Conservation (phyloP, 1,140 invertebrate genomes). For the Aphelenchoides fujianensis region DNA sequence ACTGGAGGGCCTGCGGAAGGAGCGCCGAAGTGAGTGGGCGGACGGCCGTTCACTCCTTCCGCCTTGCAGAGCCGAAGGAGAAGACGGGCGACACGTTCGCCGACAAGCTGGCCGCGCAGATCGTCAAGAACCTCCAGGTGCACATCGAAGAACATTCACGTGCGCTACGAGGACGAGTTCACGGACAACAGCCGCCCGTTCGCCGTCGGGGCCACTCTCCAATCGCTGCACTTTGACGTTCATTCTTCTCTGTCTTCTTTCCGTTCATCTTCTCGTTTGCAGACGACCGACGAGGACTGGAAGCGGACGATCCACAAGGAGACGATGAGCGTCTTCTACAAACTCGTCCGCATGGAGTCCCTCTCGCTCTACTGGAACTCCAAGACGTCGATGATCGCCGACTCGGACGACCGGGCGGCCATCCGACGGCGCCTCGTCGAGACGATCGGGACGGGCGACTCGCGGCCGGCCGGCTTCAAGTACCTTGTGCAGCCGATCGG, state of each 20-base stretch:
- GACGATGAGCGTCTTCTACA: constrained; percentile 63
- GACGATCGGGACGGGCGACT: constrained; percentile 72
- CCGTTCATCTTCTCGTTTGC: neutral
- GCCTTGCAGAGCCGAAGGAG: constrained; percentile 57
- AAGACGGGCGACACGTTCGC: constrained; percentile 79
- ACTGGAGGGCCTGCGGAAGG: constrained; percentile 74
- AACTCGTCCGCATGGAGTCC: constrained; percentile 73
- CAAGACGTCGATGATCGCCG: constrained; percentile 65
- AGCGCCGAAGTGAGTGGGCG: constrained; percentile 71
- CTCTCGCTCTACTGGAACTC: constrained; percentile 87
- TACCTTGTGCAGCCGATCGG: constrained; percentile 64
- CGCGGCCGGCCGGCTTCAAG: constrained; percentile 66
- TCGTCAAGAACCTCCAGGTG: constrained; percentile 95
- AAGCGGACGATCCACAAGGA: constrained; percentile 75
- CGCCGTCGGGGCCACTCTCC: constrained; percentile 71
- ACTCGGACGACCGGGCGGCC: constrained; percentile 39
- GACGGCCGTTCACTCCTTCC: too few species aligned
- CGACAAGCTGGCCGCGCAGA: constrained; percentile 88
- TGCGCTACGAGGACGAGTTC: constrained; percentile 87
- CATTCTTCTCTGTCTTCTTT: neutral
- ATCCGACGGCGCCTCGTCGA: constrained; percentile 65
- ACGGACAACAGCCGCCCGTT: constrained; percentile 77
- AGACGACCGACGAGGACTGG: constrained; percentile 80
- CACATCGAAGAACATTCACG: constrained; percentile 86
- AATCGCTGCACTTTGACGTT: constrained; percentile 61